Percentiles rank a stretch among this genome's conserved stretches.
These are phyloP conservation scores for Liposcelis brunnea DNA, from an alignment of 2,888 invertebrate genomes.

Conservation along the genomic window DNA sequence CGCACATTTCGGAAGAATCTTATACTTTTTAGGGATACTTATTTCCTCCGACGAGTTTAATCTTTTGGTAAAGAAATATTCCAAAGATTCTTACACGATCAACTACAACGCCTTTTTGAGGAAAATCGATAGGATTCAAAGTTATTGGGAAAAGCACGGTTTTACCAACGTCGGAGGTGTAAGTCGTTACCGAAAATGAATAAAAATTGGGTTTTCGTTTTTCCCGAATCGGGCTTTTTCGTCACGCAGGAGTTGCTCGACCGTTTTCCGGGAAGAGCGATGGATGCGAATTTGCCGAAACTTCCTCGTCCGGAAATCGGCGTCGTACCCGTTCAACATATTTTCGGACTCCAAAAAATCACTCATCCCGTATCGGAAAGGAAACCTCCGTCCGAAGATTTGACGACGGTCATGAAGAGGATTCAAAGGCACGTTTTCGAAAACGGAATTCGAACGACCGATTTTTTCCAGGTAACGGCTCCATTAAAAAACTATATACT, in stretches of 20 bases:
- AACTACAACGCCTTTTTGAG: slow-evolving; percentile 61
- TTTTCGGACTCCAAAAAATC: slow-evolving; percentile 32
- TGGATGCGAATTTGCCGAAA: slow-evolving; percentile 48
- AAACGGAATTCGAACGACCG: slow-evolving; percentile 42
- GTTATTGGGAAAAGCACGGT: slow-evolving; percentile 36
- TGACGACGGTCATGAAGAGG: slow-evolving; percentile 38
- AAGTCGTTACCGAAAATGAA: slow-evolving; percentile 15
- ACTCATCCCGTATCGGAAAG: slow-evolving; percentile 41
- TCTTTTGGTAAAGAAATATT: slow-evolving; percentile 53
- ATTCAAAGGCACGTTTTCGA: slow-evolving; percentile 50
- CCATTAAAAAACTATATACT: neutral
- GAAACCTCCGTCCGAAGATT: slow-evolving; percentile 31
- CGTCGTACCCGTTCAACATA: slow-evolving; percentile 30
- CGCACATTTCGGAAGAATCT: slow-evolving; percentile 55
- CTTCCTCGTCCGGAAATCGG: slow-evolving; percentile 46
- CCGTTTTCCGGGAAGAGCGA: slow-evolving; percentile 43
- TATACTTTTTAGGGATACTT: slow-evolving; percentile 50
- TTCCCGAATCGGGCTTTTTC: too few relatives aligned
- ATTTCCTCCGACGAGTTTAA: slow-evolving; percentile 55
- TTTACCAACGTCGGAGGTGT: slow-evolving; percentile 39
- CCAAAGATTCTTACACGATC: slow-evolving; percentile 56
- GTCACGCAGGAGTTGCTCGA: slow-evolving; percentile 34
- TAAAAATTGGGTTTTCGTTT: too few relatives aligned
- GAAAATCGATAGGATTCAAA: slow-evolving; percentile 45
- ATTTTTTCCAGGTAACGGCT: slow-evolving; percentile 45